phyloP scores from a whole-genome alignment of 2,888 invertebrate genomes.

The Dastarcus helophoroides region DNA sequence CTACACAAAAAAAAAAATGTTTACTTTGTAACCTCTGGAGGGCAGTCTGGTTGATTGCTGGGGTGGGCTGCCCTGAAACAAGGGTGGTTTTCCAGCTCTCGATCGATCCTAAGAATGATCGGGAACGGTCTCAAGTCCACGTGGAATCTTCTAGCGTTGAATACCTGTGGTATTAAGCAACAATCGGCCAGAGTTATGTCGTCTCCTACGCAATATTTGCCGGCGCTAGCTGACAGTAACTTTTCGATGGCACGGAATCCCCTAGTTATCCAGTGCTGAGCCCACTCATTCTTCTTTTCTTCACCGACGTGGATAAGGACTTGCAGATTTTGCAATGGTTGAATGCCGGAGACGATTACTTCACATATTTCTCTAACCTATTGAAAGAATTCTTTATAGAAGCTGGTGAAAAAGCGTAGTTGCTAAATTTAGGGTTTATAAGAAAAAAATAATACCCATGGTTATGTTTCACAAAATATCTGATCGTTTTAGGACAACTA shows the following conservation, averaged over 20 bases:
- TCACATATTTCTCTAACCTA: slow-evolving; percentile 77
- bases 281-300: slow-evolving; percentile 87
- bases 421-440: too few relatives aligned
- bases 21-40: slow-evolving; percentile 75
- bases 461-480: too few relatives aligned
- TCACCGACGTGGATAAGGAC: slow-evolving; percentile 81
- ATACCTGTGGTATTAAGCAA: slow-evolving; percentile 90
- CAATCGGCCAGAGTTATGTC: slow-evolving; percentile 90
- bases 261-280: slow-evolving; percentile 80
- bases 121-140: slow-evolving; percentile 86
- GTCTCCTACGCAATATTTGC: slow-evolving; percentile 89
- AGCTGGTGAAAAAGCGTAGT: too few relatives aligned
- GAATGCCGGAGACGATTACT: slow-evolving; percentile 85
- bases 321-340: slow-evolving; percentile 87
- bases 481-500: too few relatives aligned
- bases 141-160: slow-evolving; percentile 88
- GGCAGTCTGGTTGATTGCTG: slow-evolving; percentile 88
- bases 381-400: too few relatives aligned
- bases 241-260: slow-evolving; percentile 88
- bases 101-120: slow-evolving; percentile 75
- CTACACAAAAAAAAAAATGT: background rate
- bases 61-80: slow-evolving; percentile 89
- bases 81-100: slow-evolving; percentile 75
- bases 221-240: slow-evolving; percentile 69
- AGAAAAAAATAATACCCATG: too few relatives aligned